Evolutionary conservation across 2,888 invertebrate genomes (phyloP).

Genomic region (Encarsia formosa): DNA sequence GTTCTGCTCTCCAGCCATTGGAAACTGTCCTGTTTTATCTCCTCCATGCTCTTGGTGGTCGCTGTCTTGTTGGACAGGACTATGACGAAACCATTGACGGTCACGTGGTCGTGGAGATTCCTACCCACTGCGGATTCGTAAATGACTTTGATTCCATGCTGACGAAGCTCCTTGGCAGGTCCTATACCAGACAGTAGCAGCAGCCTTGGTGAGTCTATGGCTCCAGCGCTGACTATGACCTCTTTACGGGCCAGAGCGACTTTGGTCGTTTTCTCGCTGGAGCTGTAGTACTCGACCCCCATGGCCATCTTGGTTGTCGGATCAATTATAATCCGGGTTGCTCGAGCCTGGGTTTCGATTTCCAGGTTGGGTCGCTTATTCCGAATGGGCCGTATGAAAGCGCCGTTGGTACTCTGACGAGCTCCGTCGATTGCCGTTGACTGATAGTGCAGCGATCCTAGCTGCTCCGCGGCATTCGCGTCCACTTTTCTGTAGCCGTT

Average conservation of each 20-base stretch:
- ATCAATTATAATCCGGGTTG: constrained; percentile 55
- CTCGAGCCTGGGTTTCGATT: constrained; percentile 53
- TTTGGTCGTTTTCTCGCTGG: constrained; percentile 41
- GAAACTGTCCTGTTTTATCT: constrained; percentile 44
- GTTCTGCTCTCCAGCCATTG: constrained; percentile 54
- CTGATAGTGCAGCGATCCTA: constrained; percentile 62
- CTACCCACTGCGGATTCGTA: constrained; percentile 52
- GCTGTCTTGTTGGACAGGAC: constrained; percentile 39
- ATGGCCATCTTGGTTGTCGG: constrained; percentile 45
- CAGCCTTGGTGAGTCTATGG: constrained; percentile 54
- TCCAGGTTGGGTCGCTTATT: constrained; percentile 49
- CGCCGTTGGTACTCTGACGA: constrained; percentile 61
- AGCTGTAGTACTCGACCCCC: constrained; percentile 51
- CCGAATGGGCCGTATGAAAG: constrained; percentile 66
- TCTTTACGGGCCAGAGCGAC: constrained; percentile 51
- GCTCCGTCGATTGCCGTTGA: constrained; percentile 61
- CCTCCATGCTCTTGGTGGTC: constrained; percentile 38
- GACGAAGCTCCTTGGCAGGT: constrained; percentile 46
- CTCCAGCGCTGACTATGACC: constrained; percentile 54
- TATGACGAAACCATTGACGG: constrained; percentile 47
- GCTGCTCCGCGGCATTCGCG: constrained; percentile 57
- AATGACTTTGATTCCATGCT: constrained; percentile 46
- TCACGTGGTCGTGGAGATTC: constrained; percentile 56
- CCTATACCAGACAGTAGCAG: constrained; percentile 57
- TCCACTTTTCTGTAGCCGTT: constrained; percentile 60